Percentiles rank a stretch among this genome's conserved stretches.
Conservation (phyloP, 1,140 invertebrate species). For the Lordiphosa mommai region DNA sequence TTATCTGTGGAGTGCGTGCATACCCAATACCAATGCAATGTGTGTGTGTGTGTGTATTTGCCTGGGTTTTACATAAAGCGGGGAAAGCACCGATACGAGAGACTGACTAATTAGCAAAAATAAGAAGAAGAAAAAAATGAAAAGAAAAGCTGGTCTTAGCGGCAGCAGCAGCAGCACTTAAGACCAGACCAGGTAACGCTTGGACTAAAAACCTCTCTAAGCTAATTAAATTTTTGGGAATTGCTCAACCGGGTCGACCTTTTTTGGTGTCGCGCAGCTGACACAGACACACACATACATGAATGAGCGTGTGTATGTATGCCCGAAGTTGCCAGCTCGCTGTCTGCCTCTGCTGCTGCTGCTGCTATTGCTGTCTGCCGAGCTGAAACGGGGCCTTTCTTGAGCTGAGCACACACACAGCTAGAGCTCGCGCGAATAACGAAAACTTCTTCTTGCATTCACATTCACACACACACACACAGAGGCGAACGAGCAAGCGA, state of each 20-base stretch:
- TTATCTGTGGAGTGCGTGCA: conserved; percentile 53
- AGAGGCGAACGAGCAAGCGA: background rate
- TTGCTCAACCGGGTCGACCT: conserved; percentile 65
- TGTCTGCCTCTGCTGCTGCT: conserved; percentile 26
- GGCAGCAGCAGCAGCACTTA: no score
- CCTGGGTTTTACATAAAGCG: conserved; percentile 9
- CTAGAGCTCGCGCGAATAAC: conserved; percentile 54
- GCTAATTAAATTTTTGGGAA: conserved; percentile 54
- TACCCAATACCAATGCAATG: conserved; percentile 16
- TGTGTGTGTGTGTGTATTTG: conserved; percentile 3
- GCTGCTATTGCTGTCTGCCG: conserved; percentile 34
- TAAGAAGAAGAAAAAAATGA: conserved; percentile 28
- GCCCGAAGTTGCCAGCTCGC: conserved; percentile 31
- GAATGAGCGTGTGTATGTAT: background rate
- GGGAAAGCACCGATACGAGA: conserved; percentile 4
- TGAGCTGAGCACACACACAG: conserved; percentile 29
- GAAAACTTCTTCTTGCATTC: conserved; percentile 71
- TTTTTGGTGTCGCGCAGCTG: conserved; percentile 51
- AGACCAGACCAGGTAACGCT: conserved; percentile 23
- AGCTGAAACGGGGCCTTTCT: conserved; percentile 67
- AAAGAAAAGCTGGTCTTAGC: conserved; percentile 4
- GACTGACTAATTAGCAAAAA: conserved; percentile 56
- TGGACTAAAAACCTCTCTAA: conserved; percentile 19
- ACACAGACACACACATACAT: conserved; percentile 23
- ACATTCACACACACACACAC: conserved; percentile 7